Evolutionary conservation across 2,888 invertebrate species (phyloP).

Genomic region (Darwinula stevensoni): DNA sequence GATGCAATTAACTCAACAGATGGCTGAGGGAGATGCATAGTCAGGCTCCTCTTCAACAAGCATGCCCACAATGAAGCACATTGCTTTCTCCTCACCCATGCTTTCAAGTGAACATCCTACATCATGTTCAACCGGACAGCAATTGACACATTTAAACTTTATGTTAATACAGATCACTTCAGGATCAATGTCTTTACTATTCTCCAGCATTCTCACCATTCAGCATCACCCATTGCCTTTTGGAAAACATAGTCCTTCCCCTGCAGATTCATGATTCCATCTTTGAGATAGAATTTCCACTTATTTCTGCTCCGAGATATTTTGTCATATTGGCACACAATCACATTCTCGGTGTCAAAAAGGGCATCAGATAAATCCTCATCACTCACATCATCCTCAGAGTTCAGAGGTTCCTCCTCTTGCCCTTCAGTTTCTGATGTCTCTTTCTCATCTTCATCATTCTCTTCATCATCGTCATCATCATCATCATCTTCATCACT

Average conservation of each 20-base stretch:
- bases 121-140: too few relatives aligned
- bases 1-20: too few relatives aligned
- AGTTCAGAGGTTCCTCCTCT: slow-evolving; percentile 65
- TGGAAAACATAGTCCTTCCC: slow-evolving; percentile 97
- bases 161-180: too few relatives aligned
- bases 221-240: slow-evolving; percentile 94
- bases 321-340: slow-evolving; percentile 99
- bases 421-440: slow-evolving; percentile 27
- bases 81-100: too few relatives aligned
- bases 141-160: too few relatives aligned
- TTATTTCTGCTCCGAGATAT: slow-evolving; percentile 91
- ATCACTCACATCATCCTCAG: slow-evolving; percentile 78
- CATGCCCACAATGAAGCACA: too few relatives aligned
- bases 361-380: slow-evolving; percentile 68
- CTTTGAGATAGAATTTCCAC: slow-evolving; percentile 98
- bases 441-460: slow-evolving; percentile 17
- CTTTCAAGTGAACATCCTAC: too few relatives aligned
- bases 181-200: too few relatives aligned
- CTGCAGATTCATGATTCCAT: slow-evolving; percentile 95
- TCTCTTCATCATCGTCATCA: slow-evolving; percentile 41
- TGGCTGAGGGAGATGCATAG: too few relatives aligned
- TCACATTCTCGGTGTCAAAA: slow-evolving; percentile 96
- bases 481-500: slow-evolving; percentile 28
- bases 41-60: too few relatives aligned
- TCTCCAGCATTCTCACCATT: too few relatives aligned